Percentiles rank a stretch among this genome's conserved stretches.
These are phyloP conservation scores for Enteromius paludinosus DNA, from an alignment of 2,797 vertebrate genomes.

Conservation along the genomic window DNA sequence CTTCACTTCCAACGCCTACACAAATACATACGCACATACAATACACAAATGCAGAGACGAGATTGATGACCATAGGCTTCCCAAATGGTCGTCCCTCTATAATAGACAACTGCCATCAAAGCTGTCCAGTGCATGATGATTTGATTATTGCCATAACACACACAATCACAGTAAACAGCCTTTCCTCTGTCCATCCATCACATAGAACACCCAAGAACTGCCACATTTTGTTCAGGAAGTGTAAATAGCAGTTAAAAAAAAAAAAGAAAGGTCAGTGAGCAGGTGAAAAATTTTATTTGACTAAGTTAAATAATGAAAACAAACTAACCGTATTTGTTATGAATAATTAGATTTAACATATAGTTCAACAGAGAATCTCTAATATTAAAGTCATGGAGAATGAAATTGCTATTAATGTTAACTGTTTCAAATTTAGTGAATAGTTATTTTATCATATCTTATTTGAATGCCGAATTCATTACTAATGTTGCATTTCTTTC, in stretches of 20 bases:
- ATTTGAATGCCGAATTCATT: background rate
- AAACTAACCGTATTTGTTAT: background rate
- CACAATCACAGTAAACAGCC: conserved; percentile 74
- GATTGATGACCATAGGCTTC: conserved; percentile 72
- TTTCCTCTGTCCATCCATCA: conserved; percentile 48
- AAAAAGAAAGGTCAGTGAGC: background rate
- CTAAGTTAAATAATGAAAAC: background rate
- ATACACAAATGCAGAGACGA: conserved; percentile 50
- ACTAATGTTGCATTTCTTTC: background rate
- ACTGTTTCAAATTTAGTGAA: background rate
- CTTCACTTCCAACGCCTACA: conserved; percentile 6
- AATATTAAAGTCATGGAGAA: background rate
- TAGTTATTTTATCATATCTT: background rate
- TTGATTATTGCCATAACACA: conserved; percentile 75
- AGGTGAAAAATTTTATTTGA: background rate
- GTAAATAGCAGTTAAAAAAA: background rate
- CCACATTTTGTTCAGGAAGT: background rate
- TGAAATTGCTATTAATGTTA: background rate
- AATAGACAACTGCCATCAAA: conserved; percentile 78
- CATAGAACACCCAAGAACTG: background rate
- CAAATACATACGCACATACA: conserved; percentile 38
- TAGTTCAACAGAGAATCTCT: background rate
- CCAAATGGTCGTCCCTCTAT: conserved; percentile 54
- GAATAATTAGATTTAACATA: background rate
- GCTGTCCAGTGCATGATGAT: conserved; percentile 71